phyloP scores from a whole-genome alignment of 64 coral and sea anemone species.

The Dendrophyllia cribrosa region DNA sequence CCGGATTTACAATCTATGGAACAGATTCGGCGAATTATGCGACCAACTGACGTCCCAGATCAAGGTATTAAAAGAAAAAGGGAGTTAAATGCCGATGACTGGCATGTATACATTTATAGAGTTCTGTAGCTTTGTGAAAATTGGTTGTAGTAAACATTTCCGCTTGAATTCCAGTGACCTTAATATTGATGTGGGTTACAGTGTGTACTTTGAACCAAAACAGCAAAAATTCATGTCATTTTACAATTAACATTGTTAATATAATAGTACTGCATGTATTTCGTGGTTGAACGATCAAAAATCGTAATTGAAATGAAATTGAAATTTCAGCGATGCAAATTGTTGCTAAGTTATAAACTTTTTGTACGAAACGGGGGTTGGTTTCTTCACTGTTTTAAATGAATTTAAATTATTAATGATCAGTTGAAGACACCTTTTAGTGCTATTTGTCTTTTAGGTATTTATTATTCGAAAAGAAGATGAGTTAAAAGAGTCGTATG shows the following conservation, averaged over 20 bases:
- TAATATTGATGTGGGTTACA: not conserved
- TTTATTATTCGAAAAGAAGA: too few species aligned
- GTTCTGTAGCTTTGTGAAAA: not conserved
- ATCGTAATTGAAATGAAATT: not conserved
- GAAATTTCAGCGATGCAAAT: not conserved
- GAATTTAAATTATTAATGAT: conserved; percentile 18
- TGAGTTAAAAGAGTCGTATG: too few species aligned
- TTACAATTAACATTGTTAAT: too few species aligned
- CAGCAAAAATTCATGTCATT: not conserved
- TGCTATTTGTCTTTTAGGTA: not conserved
- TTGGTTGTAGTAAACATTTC: not conserved
- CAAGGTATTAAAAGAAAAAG: conserved; percentile 77
- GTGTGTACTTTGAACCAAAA: not conserved
- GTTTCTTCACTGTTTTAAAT: not conserved
- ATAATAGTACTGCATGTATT: too few species aligned
- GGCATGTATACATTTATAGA: too few species aligned
- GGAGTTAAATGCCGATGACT: not conserved
- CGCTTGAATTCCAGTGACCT: not conserved
- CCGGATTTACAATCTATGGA: conserved; percentile 99
- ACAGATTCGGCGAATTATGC: conserved; percentile 98
- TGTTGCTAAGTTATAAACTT: not conserved
- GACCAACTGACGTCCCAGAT: conserved; percentile 97
- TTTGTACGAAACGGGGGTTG: not conserved
- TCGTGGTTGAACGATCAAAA: not conserved
- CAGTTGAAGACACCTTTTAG: not conserved